A percentile compares a stretch with the other conserved stretches of the same genome.
These are phyloP conservation scores for Manis pentadactyla DNA, from an alignment of 2,797 vertebrate species.

Conservation along the genomic window DNA sequence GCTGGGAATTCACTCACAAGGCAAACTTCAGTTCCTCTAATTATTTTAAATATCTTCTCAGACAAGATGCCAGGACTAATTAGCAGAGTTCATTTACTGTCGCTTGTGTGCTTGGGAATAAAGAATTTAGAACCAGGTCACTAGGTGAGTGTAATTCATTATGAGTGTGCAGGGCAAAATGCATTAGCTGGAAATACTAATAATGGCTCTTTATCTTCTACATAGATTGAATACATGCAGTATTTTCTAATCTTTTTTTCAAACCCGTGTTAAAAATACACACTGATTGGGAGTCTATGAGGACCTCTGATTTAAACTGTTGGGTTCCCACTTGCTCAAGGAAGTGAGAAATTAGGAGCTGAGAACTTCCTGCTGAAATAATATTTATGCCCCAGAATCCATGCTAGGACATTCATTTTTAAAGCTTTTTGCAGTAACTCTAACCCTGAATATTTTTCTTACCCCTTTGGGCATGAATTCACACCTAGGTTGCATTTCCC, in stretches of 20 bases:
- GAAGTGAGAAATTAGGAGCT: background rate
- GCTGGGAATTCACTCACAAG: slow-evolving; percentile 15
- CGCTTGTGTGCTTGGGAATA: background rate
- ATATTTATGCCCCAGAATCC: slow-evolving; percentile 1
- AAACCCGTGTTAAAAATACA: background rate
- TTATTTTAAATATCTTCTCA: slow-evolving; percentile 39
- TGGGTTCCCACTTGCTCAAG: background rate
- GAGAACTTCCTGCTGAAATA: background rate
- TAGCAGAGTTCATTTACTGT: slow-evolving; percentile 34
- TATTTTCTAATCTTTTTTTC: too few species aligned
- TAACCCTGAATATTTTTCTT: slow-evolving; percentile 35
- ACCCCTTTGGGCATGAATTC: slow-evolving; percentile 11
- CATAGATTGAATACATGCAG: background rate
- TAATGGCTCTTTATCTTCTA: background rate
- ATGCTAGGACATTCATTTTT: background rate
- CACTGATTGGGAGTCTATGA: background rate
- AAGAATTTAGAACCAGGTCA: slow-evolving; percentile 32
- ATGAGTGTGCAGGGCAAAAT: background rate
- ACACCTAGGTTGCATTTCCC: background rate
- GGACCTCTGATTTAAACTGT: background rate
- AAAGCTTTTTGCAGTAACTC: background rate
- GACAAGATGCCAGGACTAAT: slow-evolving; percentile 35
- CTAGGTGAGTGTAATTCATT: background rate
- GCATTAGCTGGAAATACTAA: slow-evolving; percentile 7
- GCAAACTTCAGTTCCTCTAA: slow-evolving; percentile 40